These are phyloP conservation scores for Anthrax anthrax DNA, from an alignment of 2,888 invertebrate genomes.

Conservation along the genomic window DNA sequence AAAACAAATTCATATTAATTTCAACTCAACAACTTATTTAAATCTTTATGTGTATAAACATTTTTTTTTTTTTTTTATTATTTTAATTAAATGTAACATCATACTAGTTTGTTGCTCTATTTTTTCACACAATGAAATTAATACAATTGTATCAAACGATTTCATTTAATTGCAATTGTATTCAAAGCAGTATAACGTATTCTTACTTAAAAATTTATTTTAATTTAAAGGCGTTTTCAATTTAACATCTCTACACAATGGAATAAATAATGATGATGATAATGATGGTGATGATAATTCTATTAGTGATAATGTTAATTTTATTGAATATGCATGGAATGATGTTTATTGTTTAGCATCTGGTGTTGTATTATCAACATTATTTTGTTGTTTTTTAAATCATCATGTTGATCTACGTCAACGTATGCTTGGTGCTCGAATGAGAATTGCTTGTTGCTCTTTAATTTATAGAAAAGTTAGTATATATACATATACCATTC, in stretches of 20 bases:
- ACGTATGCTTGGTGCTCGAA: conserved; percentile 42
- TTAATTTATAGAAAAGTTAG: conserved; percentile 52
- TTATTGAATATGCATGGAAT: conserved; percentile 20
- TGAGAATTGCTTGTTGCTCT: conserved; percentile 51
- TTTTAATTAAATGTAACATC: no score
- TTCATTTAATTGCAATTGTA: no score
- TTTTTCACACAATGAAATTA: no score
- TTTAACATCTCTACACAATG: neutral
- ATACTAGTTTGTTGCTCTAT: no score
- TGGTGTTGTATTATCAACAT: conserved; percentile 25
- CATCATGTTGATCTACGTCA: conserved; percentile 34
- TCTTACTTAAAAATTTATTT: no score
- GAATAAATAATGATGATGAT: neutral
- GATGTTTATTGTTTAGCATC: conserved; percentile 28
- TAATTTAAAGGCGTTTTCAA: no score
- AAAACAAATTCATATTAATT: no score
- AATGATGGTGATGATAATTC: neutral
- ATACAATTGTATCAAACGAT: no score
- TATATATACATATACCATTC: neutral
- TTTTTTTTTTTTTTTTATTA: no score
- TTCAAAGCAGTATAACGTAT: no score
- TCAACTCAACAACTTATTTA: no score
- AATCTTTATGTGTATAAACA: no score
- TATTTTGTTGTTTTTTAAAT: conserved; percentile 25
- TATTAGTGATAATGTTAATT: neutral